Percentiles rank a stretch among this genome's conserved stretches.
These are phyloP conservation scores for Geotrupes spiniger DNA, from an alignment of 2,888 invertebrate genomes.

Conservation along the genomic window DNA sequence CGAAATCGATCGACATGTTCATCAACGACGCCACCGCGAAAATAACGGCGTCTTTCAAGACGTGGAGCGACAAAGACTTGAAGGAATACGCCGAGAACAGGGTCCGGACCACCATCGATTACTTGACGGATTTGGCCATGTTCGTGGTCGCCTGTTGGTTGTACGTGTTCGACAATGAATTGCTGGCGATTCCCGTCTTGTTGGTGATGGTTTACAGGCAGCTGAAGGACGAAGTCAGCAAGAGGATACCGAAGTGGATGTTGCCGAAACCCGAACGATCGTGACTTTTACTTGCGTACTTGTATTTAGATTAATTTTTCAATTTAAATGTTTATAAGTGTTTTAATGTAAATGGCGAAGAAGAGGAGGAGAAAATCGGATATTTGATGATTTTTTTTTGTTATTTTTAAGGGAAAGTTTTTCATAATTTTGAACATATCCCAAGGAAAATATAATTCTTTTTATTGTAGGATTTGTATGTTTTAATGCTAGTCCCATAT, in stretches of 20 bases:
- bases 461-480: background rate
- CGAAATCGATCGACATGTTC: conserved; percentile 41
- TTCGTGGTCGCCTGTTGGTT: conserved; percentile 76
- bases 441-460: background rate
- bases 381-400: conserved; percentile 11
- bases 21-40: conserved; percentile 8
- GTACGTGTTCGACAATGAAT: conserved; percentile 76
- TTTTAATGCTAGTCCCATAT: too few relatives aligned
- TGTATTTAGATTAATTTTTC: conserved; percentile 10
- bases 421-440: background rate
- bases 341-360: too few relatives aligned
- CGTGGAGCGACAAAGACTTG: conserved; percentile 54
- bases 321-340: conserved; percentile 8
- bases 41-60: conserved; percentile 5
- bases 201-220: conserved; percentile 75
- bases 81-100: conserved; percentile 64
- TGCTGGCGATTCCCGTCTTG: conserved; percentile 76
- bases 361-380: too few relatives aligned
- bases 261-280: conserved; percentile 35
- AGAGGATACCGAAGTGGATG: conserved; percentile 60
- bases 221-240: conserved; percentile 63
- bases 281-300: conserved; percentile 5
- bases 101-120: conserved; percentile 68
- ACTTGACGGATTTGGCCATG: conserved; percentile 71
- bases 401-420: conserved; percentile 9